phyloP scores from a whole-genome alignment of 2,797 vertebrate genomes.

The Mormyrops attenuatus region DNA sequence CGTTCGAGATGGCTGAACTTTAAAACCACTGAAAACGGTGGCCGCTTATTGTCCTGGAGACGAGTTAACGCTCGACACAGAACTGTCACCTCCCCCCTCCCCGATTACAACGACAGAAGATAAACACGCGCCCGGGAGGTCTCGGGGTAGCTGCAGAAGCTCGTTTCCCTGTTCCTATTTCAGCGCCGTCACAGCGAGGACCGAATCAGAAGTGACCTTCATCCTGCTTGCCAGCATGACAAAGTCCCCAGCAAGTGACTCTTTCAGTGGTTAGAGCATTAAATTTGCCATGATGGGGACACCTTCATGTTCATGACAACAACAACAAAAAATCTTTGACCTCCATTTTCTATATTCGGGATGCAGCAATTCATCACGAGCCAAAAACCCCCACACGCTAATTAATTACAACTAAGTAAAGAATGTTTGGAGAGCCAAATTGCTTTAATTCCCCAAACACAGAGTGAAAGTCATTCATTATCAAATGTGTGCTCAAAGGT shows the following conservation, averaged over 20 bases:
- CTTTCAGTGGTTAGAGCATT: constrained; percentile 58
- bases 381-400: constrained; percentile 68
- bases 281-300: constrained; percentile 69
- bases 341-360: constrained; percentile 69
- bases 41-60: constrained; percentile 75
- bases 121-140: constrained; percentile 65
- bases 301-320: constrained; percentile 70
- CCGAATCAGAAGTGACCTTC: constrained; percentile 55
- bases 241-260: constrained; percentile 46
- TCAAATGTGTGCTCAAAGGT: constrained; percentile 79
- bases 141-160: constrained; percentile 40
- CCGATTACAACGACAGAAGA: constrained; percentile 75
- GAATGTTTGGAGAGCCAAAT: constrained; percentile 79
- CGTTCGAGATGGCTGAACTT: constrained; percentile 77
- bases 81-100: constrained; percentile 61
- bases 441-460: constrained; percentile 71
- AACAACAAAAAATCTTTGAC: constrained; percentile 70
- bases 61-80: constrained; percentile 56
- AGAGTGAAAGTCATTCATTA: constrained; percentile 74
- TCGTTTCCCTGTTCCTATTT: constrained; percentile 57
- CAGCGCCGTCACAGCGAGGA: constrained; percentile 40
- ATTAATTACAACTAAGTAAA: constrained; percentile 81
- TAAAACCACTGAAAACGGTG: constrained; percentile 75
- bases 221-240: constrained; percentile 50
- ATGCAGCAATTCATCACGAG: constrained; percentile 71